Percentiles rank a stretch among this genome's conserved stretches.
phyloP scores from a whole-genome alignment of 2,888 invertebrate genomes.

The Netelia virgata region DNA sequence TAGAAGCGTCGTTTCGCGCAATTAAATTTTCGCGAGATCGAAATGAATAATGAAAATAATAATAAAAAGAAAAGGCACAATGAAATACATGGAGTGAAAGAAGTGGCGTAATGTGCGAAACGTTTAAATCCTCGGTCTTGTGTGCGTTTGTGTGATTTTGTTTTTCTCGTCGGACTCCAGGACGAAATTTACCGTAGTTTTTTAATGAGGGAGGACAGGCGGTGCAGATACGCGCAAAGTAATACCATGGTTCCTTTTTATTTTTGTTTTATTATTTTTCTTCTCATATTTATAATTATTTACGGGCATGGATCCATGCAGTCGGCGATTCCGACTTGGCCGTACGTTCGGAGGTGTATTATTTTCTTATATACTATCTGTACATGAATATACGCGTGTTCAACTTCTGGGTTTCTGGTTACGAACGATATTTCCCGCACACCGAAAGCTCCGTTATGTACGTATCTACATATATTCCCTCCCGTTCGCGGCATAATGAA shows the following conservation, averaged over 20 bases:
- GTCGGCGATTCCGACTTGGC: background rate
- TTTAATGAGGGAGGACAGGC: slow-evolving; percentile 37
- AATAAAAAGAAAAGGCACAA: background rate
- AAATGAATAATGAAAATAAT: slow-evolving; percentile 4
- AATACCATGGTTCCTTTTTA: background rate
- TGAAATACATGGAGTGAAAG: background rate
- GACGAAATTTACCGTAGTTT: slow-evolving; percentile 52
- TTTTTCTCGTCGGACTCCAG: background rate
- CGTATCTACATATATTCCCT: slow-evolving; percentile 21
- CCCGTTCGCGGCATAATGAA: slow-evolving; percentile 59
- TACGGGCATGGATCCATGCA: background rate
- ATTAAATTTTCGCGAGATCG: background rate
- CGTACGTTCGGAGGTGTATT: background rate
- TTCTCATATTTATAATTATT: slow-evolving; percentile 7
- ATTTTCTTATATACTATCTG: slow-evolving; percentile 5
- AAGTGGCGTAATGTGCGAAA: slow-evolving; percentile 6
- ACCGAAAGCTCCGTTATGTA: background rate
- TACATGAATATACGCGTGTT: slow-evolving; percentile 14
- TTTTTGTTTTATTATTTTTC: slow-evolving; percentile 10
- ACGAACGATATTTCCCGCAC: slow-evolving; percentile 26
- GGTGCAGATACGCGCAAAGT: background rate
- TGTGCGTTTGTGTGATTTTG: background rate
- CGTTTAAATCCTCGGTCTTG: background rate
- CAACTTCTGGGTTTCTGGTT: slow-evolving; percentile 18
- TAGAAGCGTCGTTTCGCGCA: slow-evolving; percentile 2